phyloP scores from a whole-genome alignment of 1,140 invertebrate species.

The Drosophila gunungcola region DNA sequence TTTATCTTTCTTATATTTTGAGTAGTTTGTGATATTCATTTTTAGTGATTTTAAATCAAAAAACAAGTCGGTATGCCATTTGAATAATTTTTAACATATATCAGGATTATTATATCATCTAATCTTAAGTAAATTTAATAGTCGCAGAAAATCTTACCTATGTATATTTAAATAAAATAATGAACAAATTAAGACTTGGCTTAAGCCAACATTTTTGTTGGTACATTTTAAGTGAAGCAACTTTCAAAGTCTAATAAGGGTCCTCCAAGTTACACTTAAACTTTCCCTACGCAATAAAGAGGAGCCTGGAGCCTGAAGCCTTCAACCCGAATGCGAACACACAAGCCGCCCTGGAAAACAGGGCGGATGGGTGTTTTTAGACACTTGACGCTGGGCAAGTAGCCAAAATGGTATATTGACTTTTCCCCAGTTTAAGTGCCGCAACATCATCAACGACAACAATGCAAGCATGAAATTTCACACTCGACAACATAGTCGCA shows the following conservation, averaged over 20 bases:
- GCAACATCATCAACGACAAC: slow-evolving; percentile 69
- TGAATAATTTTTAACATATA: no score
- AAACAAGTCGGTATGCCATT: no score
- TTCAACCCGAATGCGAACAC: neutral
- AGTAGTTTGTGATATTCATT: no score
- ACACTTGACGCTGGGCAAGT: slow-evolving; percentile 23
- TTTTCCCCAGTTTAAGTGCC: slow-evolving; percentile 56
- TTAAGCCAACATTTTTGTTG: neutral
- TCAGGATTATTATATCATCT: no score
- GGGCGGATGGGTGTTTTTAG: slow-evolving; percentile 29
- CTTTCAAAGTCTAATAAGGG: slow-evolving; percentile 30
- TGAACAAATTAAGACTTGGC: neutral
- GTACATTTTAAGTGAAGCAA: slow-evolving; percentile 2
- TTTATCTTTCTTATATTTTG: no score
- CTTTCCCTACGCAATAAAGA: slow-evolving; percentile 12
- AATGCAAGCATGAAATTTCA: slow-evolving; percentile 81
- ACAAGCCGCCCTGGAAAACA: neutral
- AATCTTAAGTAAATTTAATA: no score
- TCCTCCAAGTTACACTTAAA: slow-evolving; percentile 9
- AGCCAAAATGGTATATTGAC: slow-evolving; percentile 49
- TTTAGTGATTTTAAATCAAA: no score
- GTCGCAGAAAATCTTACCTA: no score
- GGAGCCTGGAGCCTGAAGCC: neutral
- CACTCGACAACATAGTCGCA: slow-evolving; percentile 72
- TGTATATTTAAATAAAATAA: neutral